phyloP scores from a whole-genome alignment of 2,888 invertebrate genomes.

The Bugula neritina region DNA sequence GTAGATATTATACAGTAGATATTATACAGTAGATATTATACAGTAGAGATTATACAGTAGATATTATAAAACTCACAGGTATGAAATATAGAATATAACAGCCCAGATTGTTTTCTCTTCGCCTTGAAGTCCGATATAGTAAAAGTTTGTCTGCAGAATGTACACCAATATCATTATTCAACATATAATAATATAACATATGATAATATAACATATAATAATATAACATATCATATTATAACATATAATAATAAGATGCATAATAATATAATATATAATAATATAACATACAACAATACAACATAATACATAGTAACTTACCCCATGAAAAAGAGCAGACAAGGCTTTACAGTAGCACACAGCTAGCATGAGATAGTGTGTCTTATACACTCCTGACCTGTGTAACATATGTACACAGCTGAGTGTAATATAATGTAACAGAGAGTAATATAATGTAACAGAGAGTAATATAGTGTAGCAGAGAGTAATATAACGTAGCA shows the following conservation, averaged over 20 bases:
- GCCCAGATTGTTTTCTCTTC: slow-evolving; percentile 97
- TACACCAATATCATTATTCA: slow-evolving; percentile 11
- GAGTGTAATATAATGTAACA: too few species aligned
- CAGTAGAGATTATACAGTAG: background rate
- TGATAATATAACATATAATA: slow-evolving; percentile 28
- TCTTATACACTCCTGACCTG: slow-evolving; percentile 68
- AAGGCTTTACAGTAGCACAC: slow-evolving; percentile 84
- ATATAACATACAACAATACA: background rate
- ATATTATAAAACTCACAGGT: slow-evolving; percentile 64
- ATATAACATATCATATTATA: slow-evolving; percentile 26
- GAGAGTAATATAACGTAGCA: too few species aligned
- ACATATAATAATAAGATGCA: background rate
- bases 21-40: background rate
- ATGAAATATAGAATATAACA: slow-evolving; percentile 92
- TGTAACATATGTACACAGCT: too few species aligned
- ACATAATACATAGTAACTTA: too few species aligned
- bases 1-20: background rate
- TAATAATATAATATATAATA: background rate
- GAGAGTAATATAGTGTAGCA: too few species aligned
- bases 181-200: slow-evolving; percentile 26
- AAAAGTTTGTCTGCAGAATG: slow-evolving; percentile 57
- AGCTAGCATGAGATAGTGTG: slow-evolving; percentile 93
- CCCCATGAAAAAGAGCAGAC: slow-evolving; percentile 86
- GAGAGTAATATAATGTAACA: too few species aligned
- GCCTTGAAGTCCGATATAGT: slow-evolving; percentile 85